Percentiles rank a stretch among this genome's conserved stretches.
These are phyloP conservation scores for Orestias chungarensis DNA, from an alignment of 2,797 vertebrate genomes.

Conservation along the genomic window DNA sequence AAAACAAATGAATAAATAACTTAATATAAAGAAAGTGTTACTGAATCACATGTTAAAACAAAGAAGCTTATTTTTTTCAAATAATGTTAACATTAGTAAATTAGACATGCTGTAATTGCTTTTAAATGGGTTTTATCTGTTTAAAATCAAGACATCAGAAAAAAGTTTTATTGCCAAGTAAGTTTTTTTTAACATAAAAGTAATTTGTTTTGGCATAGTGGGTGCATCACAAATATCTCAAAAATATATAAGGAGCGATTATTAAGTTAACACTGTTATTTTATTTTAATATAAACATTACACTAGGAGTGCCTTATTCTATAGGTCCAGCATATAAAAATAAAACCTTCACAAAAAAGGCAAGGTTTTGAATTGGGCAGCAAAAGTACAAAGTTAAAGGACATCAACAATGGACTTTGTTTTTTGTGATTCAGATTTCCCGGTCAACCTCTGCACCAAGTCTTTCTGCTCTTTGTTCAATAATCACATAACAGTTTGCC, in stretches of 20 bases:
- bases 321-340: no score
- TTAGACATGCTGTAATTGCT: background rate
- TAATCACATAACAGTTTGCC: slow-evolving; percentile 65
- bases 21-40: no score
- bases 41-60: background rate
- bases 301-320: no score
- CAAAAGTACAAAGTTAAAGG: background rate
- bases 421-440: slow-evolving; percentile 21
- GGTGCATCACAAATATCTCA: no score
- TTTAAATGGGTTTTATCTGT: background rate
- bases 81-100: background rate
- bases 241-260: no score
- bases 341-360: no score
- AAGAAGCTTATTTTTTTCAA: background rate
- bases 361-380: no score
- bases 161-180: no score
- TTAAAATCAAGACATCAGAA: no score
- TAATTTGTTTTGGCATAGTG: no score
- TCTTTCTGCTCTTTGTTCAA: slow-evolving; percentile 56
- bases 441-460: slow-evolving; percentile 58
- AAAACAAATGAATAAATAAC: background rate
- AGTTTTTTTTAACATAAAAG: no score
- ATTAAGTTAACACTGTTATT: background rate
- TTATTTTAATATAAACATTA: background rate
- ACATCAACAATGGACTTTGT: background rate